A percentile compares a stretch with the other conserved stretches of the same genome.
These are phyloP conservation scores for Carassius auratus DNA, from an alignment of 2,113 vertebrate genomes.

Conservation along the genomic window DNA sequence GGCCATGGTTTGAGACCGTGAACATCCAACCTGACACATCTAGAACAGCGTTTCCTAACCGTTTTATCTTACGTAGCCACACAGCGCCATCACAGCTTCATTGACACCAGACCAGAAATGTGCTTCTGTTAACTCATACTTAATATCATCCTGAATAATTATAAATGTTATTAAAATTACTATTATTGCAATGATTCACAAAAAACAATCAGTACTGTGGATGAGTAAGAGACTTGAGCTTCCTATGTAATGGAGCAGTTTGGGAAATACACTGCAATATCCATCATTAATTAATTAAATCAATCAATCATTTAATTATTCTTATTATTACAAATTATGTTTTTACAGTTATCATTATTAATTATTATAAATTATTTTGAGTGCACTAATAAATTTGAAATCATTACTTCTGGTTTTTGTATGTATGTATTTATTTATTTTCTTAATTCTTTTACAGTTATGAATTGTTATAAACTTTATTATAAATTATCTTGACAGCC, in stretches of 20 bases:
- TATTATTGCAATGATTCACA: neutral
- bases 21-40: constrained; percentile 45
- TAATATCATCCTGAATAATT: neutral
- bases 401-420: neutral
- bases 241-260: neutral
- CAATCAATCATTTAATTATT: neutral
- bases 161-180: neutral
- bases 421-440: neutral
- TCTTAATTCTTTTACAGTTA: neutral
- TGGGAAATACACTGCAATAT: neutral
- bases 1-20: constrained; percentile 20
- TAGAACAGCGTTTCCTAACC: constrained; percentile 27
- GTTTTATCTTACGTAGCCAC: neutral
- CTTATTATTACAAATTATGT: neutral
- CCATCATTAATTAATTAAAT: neutral
- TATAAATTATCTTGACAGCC: neutral
- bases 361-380: neutral
- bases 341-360: neutral
- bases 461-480: neutral
- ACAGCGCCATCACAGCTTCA: neutral
- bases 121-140: neutral
- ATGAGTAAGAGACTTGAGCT: neutral
- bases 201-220: neutral
- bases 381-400: neutral
- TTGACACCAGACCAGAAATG: neutral